Base-by-base conservation (phyloP, 2,888 invertebrate genomes). In the Drosophila ustulata region DNA sequence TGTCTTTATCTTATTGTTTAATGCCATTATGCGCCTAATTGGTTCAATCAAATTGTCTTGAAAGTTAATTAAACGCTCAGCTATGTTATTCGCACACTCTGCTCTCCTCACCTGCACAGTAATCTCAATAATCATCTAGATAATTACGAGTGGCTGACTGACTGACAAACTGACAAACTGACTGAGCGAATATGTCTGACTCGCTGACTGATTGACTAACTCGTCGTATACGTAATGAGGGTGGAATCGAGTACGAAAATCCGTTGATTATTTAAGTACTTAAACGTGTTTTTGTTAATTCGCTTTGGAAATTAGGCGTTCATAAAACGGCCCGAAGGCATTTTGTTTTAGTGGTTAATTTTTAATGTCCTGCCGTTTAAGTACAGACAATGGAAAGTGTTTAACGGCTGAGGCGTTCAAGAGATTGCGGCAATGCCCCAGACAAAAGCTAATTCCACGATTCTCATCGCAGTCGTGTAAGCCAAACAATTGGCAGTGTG, bases 31-130 rank as follows among this genome's bases (percentile, higher is more conserved):
- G 45, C 41, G 52, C 49, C 71, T 75, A 85, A 82, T 82, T 85
- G 76, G 59, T 58, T 69, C 62, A 85, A 85, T 82, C 77, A 85
- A 82, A 85, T 72, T 79, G 72, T 64, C 76, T 72, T 71, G 63
- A 39, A 64, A 68, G 68, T 79, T 85, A 80, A 85, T 85, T 79
- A 71, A 75, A 55, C 51, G 65, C 53, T 51, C 56, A 32, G 56
- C 26, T 49, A 43, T 13, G 56, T 25, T 49, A 43, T 13, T 26
- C 46, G 3, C 13, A 28, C 30, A 7, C 49, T 4, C n/a, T 23
- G 59, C 37, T 34, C 37, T 34, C n/a, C 25, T 8, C 50, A 71
- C 71, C 67, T 73, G 32, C 5, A 46, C 30, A 65, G 37, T 53
- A 55, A 70, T 67, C 69, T 70, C 59, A 25, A 51, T 55, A 73